Evolutionary conservation across 2,797 vertebrate species (phyloP).

Genomic region (Potorous gilbertii): DNA sequence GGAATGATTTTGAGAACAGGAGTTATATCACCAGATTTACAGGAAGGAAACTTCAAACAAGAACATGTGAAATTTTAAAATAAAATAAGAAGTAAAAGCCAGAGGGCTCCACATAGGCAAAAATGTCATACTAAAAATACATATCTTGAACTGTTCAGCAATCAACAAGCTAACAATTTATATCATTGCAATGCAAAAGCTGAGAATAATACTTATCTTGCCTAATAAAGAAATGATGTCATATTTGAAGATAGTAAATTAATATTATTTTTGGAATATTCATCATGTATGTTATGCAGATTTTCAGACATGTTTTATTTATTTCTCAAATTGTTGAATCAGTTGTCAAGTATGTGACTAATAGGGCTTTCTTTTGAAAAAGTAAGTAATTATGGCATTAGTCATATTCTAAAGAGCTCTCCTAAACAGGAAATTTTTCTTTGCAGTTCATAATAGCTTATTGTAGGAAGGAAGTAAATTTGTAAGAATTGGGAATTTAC

Average conservation of each 20-base stretch:
- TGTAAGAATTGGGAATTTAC: not conserved
- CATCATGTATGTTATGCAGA: not conserved
- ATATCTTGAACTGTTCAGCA: not conserved
- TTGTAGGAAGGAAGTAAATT: not conserved
- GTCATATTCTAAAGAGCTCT: not conserved
- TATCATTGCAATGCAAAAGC: not conserved
- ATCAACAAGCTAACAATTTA: not conserved
- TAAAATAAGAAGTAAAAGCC: not conserved
- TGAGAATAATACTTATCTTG: not conserved
- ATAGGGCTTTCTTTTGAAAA: not conserved
- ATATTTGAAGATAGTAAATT: not conserved
- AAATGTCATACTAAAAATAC: not conserved
- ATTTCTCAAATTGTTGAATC: not conserved
- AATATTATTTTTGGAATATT: not conserved
- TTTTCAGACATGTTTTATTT: not conserved
- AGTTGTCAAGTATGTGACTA: not conserved
- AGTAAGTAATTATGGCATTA: not conserved
- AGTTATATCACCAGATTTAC: not conserved
- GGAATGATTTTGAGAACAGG: not conserved
- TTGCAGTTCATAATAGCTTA: not conserved
- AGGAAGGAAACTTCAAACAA: not conserved
- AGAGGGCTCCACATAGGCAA: not conserved
- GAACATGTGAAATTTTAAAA: not conserved
- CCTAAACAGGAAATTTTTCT: not conserved
- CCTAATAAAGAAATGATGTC: not conserved